Evolutionary conservation across 1,140 invertebrate genomes (phyloP).

Genomic region (Solen grandis): DNA sequence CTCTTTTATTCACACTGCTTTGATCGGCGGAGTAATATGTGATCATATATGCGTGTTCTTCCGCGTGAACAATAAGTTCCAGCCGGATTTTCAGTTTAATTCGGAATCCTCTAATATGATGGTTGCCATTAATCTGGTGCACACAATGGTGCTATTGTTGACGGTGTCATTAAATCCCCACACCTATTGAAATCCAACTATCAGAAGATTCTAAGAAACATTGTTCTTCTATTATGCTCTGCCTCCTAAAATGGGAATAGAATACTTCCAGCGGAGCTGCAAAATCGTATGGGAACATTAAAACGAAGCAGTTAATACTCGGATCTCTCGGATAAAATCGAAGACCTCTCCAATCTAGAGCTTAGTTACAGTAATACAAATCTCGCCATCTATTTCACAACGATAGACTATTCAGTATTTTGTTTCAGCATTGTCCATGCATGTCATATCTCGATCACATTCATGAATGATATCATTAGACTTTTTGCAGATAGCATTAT

Average conservation of each 20-base stretch:
- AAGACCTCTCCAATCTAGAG: no score
- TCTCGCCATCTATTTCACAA: no score
- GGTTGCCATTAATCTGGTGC: conserved; percentile 35
- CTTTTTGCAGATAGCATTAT: no score
- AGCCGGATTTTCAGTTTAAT: conserved; percentile 48
- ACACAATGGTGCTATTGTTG: conserved; percentile 37
- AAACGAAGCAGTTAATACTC: no score
- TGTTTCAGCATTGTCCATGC: no score
- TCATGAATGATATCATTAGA: no score
- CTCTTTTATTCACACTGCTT: conserved; percentile 40
- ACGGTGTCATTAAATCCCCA: conserved; percentile 33
- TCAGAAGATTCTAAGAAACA: conserved; percentile 40
- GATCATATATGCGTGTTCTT: conserved; percentile 36
- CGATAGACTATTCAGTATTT: no score
- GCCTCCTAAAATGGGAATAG: conserved; percentile 43
- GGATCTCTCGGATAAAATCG: no score
- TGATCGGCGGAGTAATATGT: conserved; percentile 52
- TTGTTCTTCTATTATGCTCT: conserved; percentile 37
- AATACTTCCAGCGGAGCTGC: conserved; percentile 27
- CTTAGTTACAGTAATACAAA: no score
- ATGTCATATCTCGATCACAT: no score
- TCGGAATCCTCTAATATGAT: conserved; percentile 52
- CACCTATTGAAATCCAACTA: conserved; percentile 28
- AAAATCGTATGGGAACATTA: conserved; percentile 10
- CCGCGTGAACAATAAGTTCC: conserved; percentile 49